Conservation (phyloP, 1,140 invertebrate species). For the Aphidius ervi region DNA sequence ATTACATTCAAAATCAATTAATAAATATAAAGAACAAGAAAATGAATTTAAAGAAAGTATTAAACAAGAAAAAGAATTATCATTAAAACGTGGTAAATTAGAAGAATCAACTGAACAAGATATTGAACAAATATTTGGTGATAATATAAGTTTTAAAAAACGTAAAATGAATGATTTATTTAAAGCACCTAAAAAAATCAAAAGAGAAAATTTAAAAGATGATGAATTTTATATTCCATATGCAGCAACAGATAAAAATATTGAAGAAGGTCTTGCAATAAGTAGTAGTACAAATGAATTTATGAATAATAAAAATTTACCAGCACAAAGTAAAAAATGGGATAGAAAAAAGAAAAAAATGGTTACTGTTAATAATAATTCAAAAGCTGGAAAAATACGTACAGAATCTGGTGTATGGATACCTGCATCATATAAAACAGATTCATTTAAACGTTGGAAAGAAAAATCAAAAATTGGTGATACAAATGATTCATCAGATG, state of each 20-base stretch:
- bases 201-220: slow-evolving; percentile 58
- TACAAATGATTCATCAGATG: slow-evolving; percentile 56
- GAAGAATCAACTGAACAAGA: slow-evolving; percentile 41
- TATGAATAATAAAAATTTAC: slow-evolving; percentile 72
- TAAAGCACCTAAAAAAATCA: slow-evolving; percentile 52
- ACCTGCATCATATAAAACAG: slow-evolving; percentile 87
- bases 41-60: slow-evolving; percentile 48
- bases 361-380: slow-evolving; percentile 65
- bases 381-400: slow-evolving; percentile 75
- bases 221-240: slow-evolving; percentile 85
- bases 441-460: slow-evolving; percentile 85
- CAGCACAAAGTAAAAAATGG: slow-evolving; percentile 71
- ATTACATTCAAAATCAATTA: slow-evolving; percentile 61
- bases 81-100: slow-evolving; percentile 24
- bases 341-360: slow-evolving; percentile 92
- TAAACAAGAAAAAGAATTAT: slow-evolving; percentile 35
- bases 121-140: slow-evolving; percentile 46
- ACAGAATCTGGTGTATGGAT: slow-evolving; percentile 95
- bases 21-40: slow-evolving; percentile 45
- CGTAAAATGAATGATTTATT: slow-evolving; percentile 58
- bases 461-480: slow-evolving; percentile 72
- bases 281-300: slow-evolving; percentile 73
- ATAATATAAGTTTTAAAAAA: slow-evolving; percentile 60
- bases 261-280: slow-evolving; percentile 80
- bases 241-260: slow-evolving; percentile 76